phyloP scores from a whole-genome alignment of 1,140 invertebrate species.

The Zeugodacus cucurbitae region DNA sequence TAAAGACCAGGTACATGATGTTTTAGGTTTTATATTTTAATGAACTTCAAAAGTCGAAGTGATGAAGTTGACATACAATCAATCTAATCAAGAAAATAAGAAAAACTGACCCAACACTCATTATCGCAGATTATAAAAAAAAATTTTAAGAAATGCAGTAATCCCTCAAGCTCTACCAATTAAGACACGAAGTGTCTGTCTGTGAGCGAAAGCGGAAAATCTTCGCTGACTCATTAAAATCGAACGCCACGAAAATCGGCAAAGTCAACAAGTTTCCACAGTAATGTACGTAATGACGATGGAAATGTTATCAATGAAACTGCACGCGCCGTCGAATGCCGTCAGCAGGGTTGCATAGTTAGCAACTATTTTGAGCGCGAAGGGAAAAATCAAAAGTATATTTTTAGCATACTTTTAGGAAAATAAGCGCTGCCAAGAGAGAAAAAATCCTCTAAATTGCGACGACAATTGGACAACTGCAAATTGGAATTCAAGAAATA shows the following conservation, averaged over 20 bases:
- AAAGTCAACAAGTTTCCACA: not conserved
- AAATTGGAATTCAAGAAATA: conserved; percentile 19
- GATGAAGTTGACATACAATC: no score
- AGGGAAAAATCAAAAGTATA: not conserved
- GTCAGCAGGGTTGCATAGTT: not conserved
- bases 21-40: no score
- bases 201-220: no score
- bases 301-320: not conserved
- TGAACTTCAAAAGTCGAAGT: no score
- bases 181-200: not conserved
- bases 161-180: not conserved
- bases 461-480: not conserved
- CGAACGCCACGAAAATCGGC: not conserved
- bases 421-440: not conserved
- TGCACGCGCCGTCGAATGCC: not conserved
- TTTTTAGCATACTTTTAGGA: not conserved
- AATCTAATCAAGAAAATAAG: no score
- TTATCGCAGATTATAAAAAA: no score
- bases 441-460: not conserved
- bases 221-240: not conserved
- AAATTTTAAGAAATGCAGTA: no score
- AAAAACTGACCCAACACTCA: no score
- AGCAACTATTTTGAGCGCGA: not conserved
- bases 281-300: not conserved
- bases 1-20: no score